Percentiles rank a stretch among this genome's conserved stretches.
Conservation (phyloP, 1,140 invertebrate species). For the Mactra quadrangularis region DNA sequence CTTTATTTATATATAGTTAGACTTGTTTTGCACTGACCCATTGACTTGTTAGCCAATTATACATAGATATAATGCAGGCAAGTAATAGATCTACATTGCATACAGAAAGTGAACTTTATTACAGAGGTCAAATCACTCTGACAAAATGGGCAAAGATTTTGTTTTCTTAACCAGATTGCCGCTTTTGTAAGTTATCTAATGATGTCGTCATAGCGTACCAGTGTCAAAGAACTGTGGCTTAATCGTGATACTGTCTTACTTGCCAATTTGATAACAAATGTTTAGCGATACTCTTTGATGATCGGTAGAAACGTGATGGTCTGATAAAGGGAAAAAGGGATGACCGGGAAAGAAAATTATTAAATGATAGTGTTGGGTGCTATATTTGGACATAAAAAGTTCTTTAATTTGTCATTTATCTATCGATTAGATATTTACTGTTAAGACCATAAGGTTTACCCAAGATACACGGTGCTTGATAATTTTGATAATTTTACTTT, state of each 20-base stretch:
- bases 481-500: constrained; percentile 20
- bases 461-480: not conserved
- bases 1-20: no score
- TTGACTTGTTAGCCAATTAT: no score
- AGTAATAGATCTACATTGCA: no score
- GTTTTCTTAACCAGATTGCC: constrained; percentile 27
- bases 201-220: constrained; percentile 27
- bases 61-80: no score
- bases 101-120: no score
- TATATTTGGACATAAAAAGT: constrained; percentile 27
- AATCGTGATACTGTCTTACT: not conserved
- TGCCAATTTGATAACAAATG: constrained; percentile 45
- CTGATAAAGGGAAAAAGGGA: constrained; percentile 1
- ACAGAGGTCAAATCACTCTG: constrained; percentile 29
- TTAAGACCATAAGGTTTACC: not conserved
- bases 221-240: constrained; percentile 5
- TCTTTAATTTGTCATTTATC: constrained; percentile 32
- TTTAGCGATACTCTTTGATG: constrained; percentile 29
- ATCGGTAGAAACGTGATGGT: not conserved
- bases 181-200: constrained; percentile 15
- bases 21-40: no score
- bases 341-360: constrained; percentile 7
- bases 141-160: constrained; percentile 16
- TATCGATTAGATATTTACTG: constrained; percentile 29
- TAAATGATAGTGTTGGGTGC: constrained; percentile 4